Base-by-base conservation (phyloP, 2,888 invertebrate species). In the Leptura quadrifasciata region DNA sequence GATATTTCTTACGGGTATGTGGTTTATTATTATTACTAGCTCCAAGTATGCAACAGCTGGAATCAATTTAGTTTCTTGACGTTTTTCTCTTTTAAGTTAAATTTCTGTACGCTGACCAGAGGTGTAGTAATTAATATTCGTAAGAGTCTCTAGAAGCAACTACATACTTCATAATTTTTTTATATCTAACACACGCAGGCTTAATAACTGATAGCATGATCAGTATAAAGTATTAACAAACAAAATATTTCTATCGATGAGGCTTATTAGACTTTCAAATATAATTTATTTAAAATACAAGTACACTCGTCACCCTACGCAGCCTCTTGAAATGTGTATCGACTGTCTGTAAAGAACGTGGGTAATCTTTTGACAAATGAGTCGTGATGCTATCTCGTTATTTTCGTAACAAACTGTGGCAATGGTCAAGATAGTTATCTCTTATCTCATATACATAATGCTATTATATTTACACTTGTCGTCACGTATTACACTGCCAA, bases 401-500 rank as follows among this genome's bases (percentile, higher is more conserved):
- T 61, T 61, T 61, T 31, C 31, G 31, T 61, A 61, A 61, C 60
- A 61, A n/a, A 31, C 18, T 31, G 17, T 31, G 20, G 15, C 9
- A 12, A 58, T 21, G 27, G 47, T 47, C n/a, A 47, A 31, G 60
- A 61, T 61, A 31, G 27, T 17, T 27, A 61, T 61, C 17, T 31
- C 9, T 17, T 27, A 61, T 61, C 17, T 31, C 9, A 31, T 61
- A 61, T n/a, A 47, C 47, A 39, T 39, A 31, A 31, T 61, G 31
- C 27, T 58, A 27, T 27, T 24, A 61, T 61, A 61, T 61, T 61
- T 31, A 31, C 31, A 61, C 60, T 61, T 31, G 60, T 15, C 12
- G 17, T 47, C 35, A 10, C 10, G 35, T 10, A 9, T 47, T 47
- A n/a, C n/a, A 47, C 47, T 47, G 47, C 47, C n/a, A 47, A 47